Evolutionary conservation across 2,888 invertebrate genomes (phyloP), one percentile per base, ranked within the genome.

Genomic region (Eupeodes luniger): DNA sequence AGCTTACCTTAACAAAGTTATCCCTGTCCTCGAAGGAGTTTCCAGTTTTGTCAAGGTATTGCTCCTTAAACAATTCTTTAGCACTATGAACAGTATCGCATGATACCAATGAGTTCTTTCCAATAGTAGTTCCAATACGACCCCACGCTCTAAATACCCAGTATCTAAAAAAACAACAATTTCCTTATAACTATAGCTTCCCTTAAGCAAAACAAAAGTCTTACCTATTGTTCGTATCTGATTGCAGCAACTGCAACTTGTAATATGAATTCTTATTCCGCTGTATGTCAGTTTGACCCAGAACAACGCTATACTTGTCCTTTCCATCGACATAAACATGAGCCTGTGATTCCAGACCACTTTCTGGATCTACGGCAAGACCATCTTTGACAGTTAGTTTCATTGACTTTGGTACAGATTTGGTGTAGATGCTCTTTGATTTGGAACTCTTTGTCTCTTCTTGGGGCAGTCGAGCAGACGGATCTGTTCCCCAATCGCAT

Each of bases 131-230:
- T 5, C 99, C 99, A 90, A 99, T 98, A 82, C 99, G 95, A 12
- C 99, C 99, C 99, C 99, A 99, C 0, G 98, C 95, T 16, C 98
- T 96, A 94, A 98, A 99, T 40, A 99, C 92, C 96, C 96, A 97
- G 93, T 94, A 97, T 86, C 96, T 96, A 83, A 5, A 89, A 88
- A 66, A 16, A 44, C 14, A 53, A 36, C 4, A 51, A 36, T 11
- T 11, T 36, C 5, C 6, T 40, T 40, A 40, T 40, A 40, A 40
- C 40, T 40, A 1, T 40, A 2, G 7, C 14, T 36, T 9, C n/a
- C 3, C 9, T 12, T 10, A 44, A 34, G 9, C 5, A 7, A 40
- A 40, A 40, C 5, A 36, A 69, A 5, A 9, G 12, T 1, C 91
- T 94, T 94, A 97, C 95, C 94, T 94, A 12, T 94, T 94, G 27